Evolutionary conservation across 37 sponge, comb jelly and placozoan genomes (phyloP).

Genomic region (Spongilla lacustris): DNA sequence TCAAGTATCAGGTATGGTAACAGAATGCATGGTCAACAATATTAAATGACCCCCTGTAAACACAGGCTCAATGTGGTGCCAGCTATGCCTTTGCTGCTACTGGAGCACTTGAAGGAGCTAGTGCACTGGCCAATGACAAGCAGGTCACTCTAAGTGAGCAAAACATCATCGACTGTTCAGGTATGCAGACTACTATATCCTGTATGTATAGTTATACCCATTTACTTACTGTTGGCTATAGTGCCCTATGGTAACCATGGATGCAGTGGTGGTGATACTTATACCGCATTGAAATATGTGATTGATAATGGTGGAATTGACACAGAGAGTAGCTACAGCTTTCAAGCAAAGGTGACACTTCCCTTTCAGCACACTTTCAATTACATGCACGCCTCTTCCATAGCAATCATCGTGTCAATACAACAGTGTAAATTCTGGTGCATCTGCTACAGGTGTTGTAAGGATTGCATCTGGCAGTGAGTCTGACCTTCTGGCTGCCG

Average conservation of each 20-base stretch:
- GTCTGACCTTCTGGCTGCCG: constrained; percentile 56
- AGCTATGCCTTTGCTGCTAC: constrained; percentile 94
- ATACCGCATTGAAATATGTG: constrained; percentile 13
- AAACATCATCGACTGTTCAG: constrained; percentile 76
- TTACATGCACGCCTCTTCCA: not conserved
- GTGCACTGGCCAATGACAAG: constrained; percentile 50
- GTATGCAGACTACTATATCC: not conserved
- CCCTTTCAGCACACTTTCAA: too few species aligned
- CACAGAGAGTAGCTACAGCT: constrained; percentile 13
- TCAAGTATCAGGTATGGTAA: constrained; percentile 78
- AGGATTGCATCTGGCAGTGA: constrained; percentile 39
- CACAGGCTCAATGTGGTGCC: constrained; percentile 84
- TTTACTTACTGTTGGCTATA: too few species aligned
- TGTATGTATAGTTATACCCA: too few species aligned
- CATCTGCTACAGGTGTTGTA: constrained; percentile 32
- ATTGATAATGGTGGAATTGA: constrained; percentile 20
- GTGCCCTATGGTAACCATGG: constrained; percentile 34
- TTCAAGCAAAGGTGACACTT: constrained; percentile 14
- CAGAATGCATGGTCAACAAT: too few species aligned
- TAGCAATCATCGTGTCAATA: constrained; percentile 51
- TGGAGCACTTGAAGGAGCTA: constrained; percentile 85
- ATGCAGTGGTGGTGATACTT: constrained; percentile 8
- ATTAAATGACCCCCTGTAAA: not conserved
- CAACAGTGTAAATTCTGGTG: constrained; percentile 20
- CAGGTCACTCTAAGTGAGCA: constrained; percentile 69